phyloP scores from a whole-genome alignment of 2,888 invertebrate genomes.

The Calameuta filiformis region DNA sequence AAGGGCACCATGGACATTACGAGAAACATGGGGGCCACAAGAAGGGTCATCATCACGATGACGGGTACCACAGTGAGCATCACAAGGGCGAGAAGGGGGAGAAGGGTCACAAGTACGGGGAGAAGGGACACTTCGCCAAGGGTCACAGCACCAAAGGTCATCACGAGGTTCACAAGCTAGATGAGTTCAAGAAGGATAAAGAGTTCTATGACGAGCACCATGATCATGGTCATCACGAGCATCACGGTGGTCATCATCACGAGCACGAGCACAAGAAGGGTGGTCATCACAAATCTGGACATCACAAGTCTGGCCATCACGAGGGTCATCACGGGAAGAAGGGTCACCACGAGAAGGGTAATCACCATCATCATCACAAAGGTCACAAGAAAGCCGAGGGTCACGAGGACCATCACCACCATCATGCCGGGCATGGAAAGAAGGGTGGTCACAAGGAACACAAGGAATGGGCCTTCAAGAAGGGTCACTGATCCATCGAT shows the following conservation, averaged over 20 bases:
- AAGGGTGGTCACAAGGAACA: slow-evolving; percentile 84
- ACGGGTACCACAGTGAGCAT: slow-evolving; percentile 74
- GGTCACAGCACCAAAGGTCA: slow-evolving; percentile 89
- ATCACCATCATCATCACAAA: slow-evolving; percentile 81
- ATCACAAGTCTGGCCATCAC: slow-evolving; percentile 80
- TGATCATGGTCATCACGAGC: slow-evolving; percentile 83
- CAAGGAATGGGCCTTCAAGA: slow-evolving; percentile 80
- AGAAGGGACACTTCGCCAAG: slow-evolving; percentile 82
- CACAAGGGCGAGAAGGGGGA: slow-evolving; percentile 77
- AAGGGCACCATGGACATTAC: slow-evolving; percentile 72
- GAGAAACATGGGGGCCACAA: slow-evolving; percentile 74
- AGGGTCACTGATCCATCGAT: slow-evolving; percentile 56
- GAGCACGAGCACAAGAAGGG: slow-evolving; percentile 86
- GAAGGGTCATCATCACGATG: slow-evolving; percentile 74
- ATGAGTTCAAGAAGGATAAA: slow-evolving; percentile 88
- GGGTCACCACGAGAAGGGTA: slow-evolving; percentile 83
- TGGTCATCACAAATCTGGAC: slow-evolving; percentile 83
- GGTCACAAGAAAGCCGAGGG: slow-evolving; percentile 84
- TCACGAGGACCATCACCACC: slow-evolving; percentile 80
- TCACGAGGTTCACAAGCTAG: slow-evolving; percentile 85
- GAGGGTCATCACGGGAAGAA: slow-evolving; percentile 84
- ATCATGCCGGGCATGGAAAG: slow-evolving; percentile 80
- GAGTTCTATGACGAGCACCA: slow-evolving; percentile 89
- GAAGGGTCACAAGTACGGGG: slow-evolving; percentile 75
- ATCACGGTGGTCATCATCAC: slow-evolving; percentile 84